Evolutionary conservation across 2,797 vertebrate species (phyloP).

Genomic region (Cryptoprocta ferox): DNA sequence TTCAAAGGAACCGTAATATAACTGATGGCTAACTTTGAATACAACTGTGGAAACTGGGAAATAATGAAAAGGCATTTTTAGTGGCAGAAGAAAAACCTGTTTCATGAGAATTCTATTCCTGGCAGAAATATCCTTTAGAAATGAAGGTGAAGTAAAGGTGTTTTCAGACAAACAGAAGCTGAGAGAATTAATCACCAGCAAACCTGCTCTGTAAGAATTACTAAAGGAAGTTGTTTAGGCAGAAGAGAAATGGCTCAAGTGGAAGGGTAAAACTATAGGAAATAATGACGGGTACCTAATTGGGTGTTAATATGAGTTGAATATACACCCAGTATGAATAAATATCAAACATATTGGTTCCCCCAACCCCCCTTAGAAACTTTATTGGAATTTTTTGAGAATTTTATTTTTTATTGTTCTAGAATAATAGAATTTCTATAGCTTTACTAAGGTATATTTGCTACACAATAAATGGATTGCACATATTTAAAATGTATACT

Average conservation of each 20-base stretch:
- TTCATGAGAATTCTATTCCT: conserved; percentile 19
- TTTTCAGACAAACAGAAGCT: conserved; percentile 36
- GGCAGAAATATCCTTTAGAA: conserved; percentile 15
- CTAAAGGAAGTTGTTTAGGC: conserved; percentile 6
- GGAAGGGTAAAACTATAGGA: neutral
- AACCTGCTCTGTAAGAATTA: neutral
- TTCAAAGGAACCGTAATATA: neutral
- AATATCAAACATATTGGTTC: neutral
- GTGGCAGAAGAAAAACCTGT: neutral
- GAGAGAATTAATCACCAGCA: conserved; percentile 18
- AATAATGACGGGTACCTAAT: neutral
- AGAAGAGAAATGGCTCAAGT: neutral
- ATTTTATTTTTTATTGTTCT: conserved; percentile 19
- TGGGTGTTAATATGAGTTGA: neutral
- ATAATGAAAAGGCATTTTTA: conserved; percentile 10
- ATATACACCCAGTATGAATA: neutral
- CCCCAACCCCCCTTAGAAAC: neutral
- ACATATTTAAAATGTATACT: conserved; percentile 1
- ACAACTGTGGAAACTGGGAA: neutral
- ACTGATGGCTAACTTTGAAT: conserved; percentile 11
- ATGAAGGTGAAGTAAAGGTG: conserved; percentile 3
- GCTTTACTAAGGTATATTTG: conserved; percentile 24
- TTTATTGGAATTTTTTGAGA: neutral
- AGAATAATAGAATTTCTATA: conserved; percentile 27
- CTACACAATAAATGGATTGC: neutral